Conservation (phyloP, 2,113 vertebrate genomes). For the Saguinus midas region DNA sequence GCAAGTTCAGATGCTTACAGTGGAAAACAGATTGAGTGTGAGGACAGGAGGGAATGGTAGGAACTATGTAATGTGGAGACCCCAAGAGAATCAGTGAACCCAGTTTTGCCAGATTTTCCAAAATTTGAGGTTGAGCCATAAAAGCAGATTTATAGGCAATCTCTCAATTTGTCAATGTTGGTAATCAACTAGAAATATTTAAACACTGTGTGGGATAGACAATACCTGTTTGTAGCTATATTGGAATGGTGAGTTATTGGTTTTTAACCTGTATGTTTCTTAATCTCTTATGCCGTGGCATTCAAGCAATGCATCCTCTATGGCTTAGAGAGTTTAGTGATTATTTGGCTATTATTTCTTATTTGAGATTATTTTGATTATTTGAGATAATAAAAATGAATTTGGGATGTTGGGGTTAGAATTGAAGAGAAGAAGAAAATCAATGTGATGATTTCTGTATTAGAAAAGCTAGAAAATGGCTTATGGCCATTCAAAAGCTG, state of each 20-base stretch:
- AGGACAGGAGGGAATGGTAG: background rate
- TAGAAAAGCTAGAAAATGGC: background rate
- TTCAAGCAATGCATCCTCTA: background rate
- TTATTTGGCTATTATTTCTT: background rate
- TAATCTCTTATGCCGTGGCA: background rate
- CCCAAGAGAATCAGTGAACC: background rate
- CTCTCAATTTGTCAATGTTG: background rate
- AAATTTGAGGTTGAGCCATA: background rate
- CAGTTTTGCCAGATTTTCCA: background rate
- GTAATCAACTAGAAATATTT: background rate
- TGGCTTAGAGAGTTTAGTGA: background rate
- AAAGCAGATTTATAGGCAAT: background rate
- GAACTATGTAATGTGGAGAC: background rate
- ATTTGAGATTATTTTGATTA: conserved; percentile 31
- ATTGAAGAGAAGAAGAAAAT: background rate
- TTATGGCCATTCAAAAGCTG: background rate
- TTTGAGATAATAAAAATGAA: background rate
- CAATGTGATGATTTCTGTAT: background rate
- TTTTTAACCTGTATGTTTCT: background rate
- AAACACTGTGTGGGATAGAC: background rate
- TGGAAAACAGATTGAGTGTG: background rate
- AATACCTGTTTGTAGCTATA: background rate
- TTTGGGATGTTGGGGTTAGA: background rate
- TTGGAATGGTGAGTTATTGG: background rate
- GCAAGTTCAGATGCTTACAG: background rate